Percentiles rank a stretch among this genome's conserved stretches.
Evolutionary conservation across 1,140 invertebrate genomes (phyloP).

Genomic region (Caenorhabditis inopinata): DNA sequence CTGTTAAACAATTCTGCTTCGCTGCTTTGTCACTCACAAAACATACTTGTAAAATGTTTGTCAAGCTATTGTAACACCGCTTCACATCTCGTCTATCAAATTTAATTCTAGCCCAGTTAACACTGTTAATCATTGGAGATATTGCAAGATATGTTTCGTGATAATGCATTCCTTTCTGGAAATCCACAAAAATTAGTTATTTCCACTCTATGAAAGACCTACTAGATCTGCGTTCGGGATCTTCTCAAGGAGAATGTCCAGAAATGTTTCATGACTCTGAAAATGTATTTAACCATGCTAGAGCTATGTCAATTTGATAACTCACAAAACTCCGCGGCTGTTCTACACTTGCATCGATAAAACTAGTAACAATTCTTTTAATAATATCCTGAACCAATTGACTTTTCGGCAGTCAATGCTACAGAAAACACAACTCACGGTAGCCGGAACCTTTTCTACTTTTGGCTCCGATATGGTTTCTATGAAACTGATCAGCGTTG

Average conservation of each 20-base stretch:
- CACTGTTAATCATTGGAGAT: not conserved
- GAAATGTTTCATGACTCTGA: not conserved
- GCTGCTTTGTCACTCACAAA: too few species aligned
- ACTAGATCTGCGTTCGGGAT: not conserved
- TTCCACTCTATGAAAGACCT: too few species aligned
- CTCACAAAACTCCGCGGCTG: not conserved
- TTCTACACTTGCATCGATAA: not conserved
- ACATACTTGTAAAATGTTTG: not conserved
- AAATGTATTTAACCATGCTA: not conserved
- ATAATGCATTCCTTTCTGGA: constrained; percentile 17
- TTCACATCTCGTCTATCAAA: constrained; percentile 5
- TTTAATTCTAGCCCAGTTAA: constrained; percentile 2
- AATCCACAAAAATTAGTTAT: too few species aligned
- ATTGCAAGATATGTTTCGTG: not conserved
- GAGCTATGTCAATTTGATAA: too few species aligned
- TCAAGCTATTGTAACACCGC: not conserved
- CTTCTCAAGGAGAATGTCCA: not conserved
- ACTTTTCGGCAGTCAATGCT: too few species aligned
- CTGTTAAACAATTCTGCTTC: too few species aligned
- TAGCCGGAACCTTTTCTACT: not conserved
- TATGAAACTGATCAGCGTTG: not conserved
- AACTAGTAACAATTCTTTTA: not conserved
- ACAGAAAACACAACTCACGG: too few species aligned
- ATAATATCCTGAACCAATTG: constrained; percentile 13
- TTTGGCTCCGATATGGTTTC: not conserved